Evolutionary conservation across 92 coral and sea anemone genomes (phyloP), one percentile per base, ranked within the genome.

Genomic region (Desmophyllum pertusum): DNA sequence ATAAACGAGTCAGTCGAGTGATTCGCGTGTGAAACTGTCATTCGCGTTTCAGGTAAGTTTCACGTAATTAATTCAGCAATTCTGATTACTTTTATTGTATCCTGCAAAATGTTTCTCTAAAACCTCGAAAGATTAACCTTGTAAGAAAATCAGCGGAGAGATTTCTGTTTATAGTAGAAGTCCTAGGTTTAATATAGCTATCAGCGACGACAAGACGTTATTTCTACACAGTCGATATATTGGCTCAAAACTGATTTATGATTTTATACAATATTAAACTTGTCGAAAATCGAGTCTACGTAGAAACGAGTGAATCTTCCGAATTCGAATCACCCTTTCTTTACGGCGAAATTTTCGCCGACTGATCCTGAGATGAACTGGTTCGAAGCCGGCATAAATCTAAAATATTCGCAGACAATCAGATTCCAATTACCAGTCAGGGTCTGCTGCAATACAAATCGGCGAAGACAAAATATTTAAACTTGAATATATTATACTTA

Each of bases 101-200:
- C 30, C 10, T 23, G 63, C 5, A 55, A 55, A 29, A 27, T 21
- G 25, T 5, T n/a, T 55, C 63, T 55, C 23, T 21, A 1, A 55
- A n/a, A 55, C 6, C 63, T 55, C 63, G 63, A 23, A 59, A 59
- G 65, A 7, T 57, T 8, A 59, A 27, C 7, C 9, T 7, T 59
- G 31, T 11, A 25, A n/a, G n/a, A 9, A 59, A 25, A 14, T 9
- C 33, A 7, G 65, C 35, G 15, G 27, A 10, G 33, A 9, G 35
- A 59, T 59, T 48, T 59, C 65, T 59, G 65, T 9, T 59, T 59
- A 48, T n/a, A n/a, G n/a, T n/a, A n/a, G n/a, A n/a, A n/a, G n/a
- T n/a, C n/a, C 53, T 48, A 48, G 18, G 18, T 0, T 48, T 48
- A 46, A 8, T 9, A 21, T 25, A 25, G n/a, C 65, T 59, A 8